Base-by-base conservation (phyloP, 2,888 invertebrate species). In the Drosophila suboccidentalis region DNA sequence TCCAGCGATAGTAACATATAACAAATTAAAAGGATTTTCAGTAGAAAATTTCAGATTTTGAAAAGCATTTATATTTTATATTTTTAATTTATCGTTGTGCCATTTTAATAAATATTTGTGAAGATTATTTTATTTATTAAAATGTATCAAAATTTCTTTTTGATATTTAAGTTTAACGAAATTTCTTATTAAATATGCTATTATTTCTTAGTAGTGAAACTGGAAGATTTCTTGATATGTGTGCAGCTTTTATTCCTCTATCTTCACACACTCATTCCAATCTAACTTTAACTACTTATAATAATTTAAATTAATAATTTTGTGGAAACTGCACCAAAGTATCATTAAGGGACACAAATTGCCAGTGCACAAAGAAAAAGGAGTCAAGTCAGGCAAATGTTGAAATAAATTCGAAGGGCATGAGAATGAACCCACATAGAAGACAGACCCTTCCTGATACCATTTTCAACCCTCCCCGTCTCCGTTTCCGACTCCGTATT, bases 241-340 rank as follows among this genome's bases (percentile, higher is more conserved):
- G 32, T 38, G 41, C 5, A n/a, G 22, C 15, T 26, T 17, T 32
- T 53, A 19, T 58, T 8, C 39, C 3, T 13, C 1, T 0, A 50
- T 51, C n/a, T 22, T 1, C 1, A 39, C 32, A 11, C 36, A 60
- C 50, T 17, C 44, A 71, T 62, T 63, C 44, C 54, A 49, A 51
- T 32, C 8, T n/a, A n/a, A n/a, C 43, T 50, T 57, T 60, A 70
- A 62, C 51, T 70, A 19, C 19, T 19, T 19, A 66, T 71, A 54
- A 73, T 75, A 68, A 74, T 86, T 90, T 76, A 81, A 88, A 90
- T 88, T 88, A 86, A 83, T 90, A 90, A 83, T 88, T 76, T 72
- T 63, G 59, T 60, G 66, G 59, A 69, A 71, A 85, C 65, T 89
- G 71, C 80, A 80, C 90, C 72, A 84, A 90, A 90, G 89, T 84